A percentile compares a stretch with the other conserved stretches of the same genome.
phyloP scores from a whole-genome alignment of 2,113 vertebrate genomes.

The Gobiocypris rarus region DNA sequence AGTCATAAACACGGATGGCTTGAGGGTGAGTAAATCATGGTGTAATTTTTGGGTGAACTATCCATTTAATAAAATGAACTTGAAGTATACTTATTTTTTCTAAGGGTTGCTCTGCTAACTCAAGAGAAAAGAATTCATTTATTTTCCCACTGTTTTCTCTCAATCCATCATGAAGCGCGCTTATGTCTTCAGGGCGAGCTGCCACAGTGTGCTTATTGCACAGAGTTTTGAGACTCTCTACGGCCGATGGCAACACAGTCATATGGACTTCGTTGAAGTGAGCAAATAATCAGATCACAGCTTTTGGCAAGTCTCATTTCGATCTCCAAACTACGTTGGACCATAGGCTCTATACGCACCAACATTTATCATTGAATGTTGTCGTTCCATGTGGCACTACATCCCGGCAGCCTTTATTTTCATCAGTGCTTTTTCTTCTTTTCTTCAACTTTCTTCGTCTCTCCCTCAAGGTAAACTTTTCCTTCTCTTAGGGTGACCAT shows the following conservation, averaged over 20 bases:
- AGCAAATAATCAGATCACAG: slow-evolving; percentile 22
- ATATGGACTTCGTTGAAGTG: background rate
- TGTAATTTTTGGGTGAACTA: no score
- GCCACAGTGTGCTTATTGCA: slow-evolving; percentile 70
- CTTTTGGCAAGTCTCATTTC: background rate
- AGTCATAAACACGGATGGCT: no score
- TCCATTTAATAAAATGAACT: no score
- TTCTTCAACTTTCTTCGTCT: background rate
- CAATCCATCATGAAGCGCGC: slow-evolving; percentile 21
- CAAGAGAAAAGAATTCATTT: slow-evolving; percentile 32
- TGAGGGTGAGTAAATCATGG: no score
- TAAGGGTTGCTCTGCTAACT: background rate
- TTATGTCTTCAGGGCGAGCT: slow-evolving; percentile 60
- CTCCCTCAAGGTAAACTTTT: background rate
- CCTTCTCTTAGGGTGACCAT: background rate
- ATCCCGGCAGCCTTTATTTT: background rate
- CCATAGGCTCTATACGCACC: background rate
- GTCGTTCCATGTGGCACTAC: background rate
- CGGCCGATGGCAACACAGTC: slow-evolving; percentile 10
- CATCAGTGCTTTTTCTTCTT: background rate
- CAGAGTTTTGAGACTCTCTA: slow-evolving; percentile 66
- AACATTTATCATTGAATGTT: slow-evolving; percentile 19
- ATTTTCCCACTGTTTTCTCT: slow-evolving; percentile 12
- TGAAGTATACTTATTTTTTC: no score
- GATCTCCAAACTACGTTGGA: background rate